Evolutionary conservation across 2,888 invertebrate species (phyloP).

Genomic region (Pogonocherus hispidulus): DNA sequence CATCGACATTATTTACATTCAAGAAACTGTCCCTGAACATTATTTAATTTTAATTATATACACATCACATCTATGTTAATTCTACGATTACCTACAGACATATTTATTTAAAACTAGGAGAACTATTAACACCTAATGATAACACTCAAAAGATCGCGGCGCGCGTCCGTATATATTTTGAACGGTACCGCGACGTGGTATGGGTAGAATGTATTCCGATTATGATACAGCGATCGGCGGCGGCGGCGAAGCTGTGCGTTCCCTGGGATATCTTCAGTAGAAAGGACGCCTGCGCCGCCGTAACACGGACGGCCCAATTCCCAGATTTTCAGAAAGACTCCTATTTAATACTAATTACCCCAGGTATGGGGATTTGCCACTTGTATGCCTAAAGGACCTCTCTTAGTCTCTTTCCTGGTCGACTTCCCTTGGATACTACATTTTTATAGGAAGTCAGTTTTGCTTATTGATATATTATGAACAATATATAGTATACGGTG

Average conservation of each 20-base stretch:
- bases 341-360: constrained; percentile 42
- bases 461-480: too few species aligned
- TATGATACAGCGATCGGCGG: constrained; percentile 27
- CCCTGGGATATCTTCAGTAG: constrained; percentile 50
- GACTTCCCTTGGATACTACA: too few species aligned
- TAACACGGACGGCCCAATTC: constrained; percentile 40
- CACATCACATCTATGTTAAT: neutral
- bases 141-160: neutral
- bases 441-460: too few species aligned
- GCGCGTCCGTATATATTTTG: constrained; percentile 4
- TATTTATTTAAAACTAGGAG: neutral
- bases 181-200: constrained; percentile 1
- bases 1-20: neutral
- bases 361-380: constrained; percentile 7
- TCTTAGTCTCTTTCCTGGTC: neutral
- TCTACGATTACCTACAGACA: neutral
- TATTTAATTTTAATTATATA: neutral
- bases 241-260: constrained; percentile 43
- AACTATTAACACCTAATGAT: neutral
- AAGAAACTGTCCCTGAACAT: constrained; percentile 14
- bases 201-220: constrained; percentile 18
- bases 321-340: constrained; percentile 43
- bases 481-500: too few species aligned
- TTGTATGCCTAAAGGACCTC: neutral
- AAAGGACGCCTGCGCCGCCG: constrained; percentile 44